phyloP scores from a whole-genome alignment of 2,888 invertebrate genomes.

The Lobophora halterata region DNA sequence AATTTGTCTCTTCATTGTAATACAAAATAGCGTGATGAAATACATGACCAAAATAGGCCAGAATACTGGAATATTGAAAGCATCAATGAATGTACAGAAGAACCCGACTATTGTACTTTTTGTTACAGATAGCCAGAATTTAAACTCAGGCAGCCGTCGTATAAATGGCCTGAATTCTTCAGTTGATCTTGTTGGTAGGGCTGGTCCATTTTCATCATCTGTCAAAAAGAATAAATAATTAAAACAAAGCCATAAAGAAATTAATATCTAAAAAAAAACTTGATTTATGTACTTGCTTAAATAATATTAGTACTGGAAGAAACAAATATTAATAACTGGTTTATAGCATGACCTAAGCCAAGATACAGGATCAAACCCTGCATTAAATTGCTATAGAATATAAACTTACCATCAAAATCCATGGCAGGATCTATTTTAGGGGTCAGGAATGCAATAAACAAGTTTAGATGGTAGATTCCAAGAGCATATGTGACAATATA shows the following conservation, averaged over 20 bases:
- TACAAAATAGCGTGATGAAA: slow-evolving; percentile 98
- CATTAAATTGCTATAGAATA: background rate
- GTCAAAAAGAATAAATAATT: slow-evolving; percentile 23
- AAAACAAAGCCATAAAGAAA: no score
- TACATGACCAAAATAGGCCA: slow-evolving; percentile 99
- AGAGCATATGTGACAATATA: slow-evolving; percentile 99
- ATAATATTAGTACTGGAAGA: no score
- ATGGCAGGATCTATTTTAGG: slow-evolving; percentile 99
- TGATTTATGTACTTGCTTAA: no score
- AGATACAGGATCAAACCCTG: no score
- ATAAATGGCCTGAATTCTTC: slow-evolving; percentile 99
- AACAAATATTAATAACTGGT: no score
- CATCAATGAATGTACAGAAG: slow-evolving; percentile 97
- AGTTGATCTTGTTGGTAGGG: slow-evolving; percentile 95
- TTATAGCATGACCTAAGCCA: no score
- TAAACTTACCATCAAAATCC: slow-evolving; percentile 91
- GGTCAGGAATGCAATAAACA: slow-evolving; percentile 99
- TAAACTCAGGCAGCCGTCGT: slow-evolving; percentile 97
- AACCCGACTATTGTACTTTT: slow-evolving; percentile 95
- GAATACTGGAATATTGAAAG: slow-evolving; percentile 99
- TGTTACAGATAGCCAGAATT: slow-evolving; percentile 99
- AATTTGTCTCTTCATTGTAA: slow-evolving; percentile 99
- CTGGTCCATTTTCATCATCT: slow-evolving; percentile 91
- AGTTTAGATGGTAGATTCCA: slow-evolving; percentile 99
- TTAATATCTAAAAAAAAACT: no score